A percentile compares a stretch with the other conserved stretches of the same genome.
These are phyloP conservation scores for Trachymyrmex septentrionalis DNA, from an alignment of 1,140 invertebrate genomes.

Conservation along the genomic window DNA sequence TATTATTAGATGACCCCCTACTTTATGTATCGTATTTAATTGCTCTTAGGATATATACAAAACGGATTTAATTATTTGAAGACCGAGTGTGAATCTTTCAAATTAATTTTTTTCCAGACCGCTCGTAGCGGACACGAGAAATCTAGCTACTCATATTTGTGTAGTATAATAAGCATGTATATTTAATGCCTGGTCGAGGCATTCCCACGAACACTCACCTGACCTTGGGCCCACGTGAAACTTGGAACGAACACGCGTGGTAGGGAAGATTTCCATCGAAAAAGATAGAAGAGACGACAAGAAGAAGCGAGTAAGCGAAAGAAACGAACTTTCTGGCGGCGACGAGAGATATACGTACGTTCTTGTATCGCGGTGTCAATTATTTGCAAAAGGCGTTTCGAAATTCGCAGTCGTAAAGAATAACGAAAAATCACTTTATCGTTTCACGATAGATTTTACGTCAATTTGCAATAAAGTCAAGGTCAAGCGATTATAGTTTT, in stretches of 20 bases:
- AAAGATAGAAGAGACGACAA: background rate
- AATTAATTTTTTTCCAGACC: background rate
- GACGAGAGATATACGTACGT: background rate
- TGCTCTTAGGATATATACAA: background rate
- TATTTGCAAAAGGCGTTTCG: background rate
- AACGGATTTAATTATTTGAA: background rate
- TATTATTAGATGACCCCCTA: background rate
- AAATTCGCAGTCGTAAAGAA: background rate
- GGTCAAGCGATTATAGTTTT: background rate
- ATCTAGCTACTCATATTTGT: background rate
- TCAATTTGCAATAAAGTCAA: background rate
- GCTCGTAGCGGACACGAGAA: background rate
- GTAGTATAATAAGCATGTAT: background rate
- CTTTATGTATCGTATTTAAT: background rate
- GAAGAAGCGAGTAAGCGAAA: background rate
- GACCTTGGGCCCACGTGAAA: conserved; percentile 73
- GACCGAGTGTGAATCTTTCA: background rate
- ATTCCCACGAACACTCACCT: conserved; percentile 75
- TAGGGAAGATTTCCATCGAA: background rate
- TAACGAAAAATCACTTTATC: background rate
- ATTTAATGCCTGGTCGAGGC: conserved; percentile 34
- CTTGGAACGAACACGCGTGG: background rate
- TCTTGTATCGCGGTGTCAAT: background rate
- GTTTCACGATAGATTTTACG: background rate
- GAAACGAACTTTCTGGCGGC: background rate